Base-by-base conservation (phyloP, 2,888 invertebrate genomes). In the Stomorhina lunata region DNA sequence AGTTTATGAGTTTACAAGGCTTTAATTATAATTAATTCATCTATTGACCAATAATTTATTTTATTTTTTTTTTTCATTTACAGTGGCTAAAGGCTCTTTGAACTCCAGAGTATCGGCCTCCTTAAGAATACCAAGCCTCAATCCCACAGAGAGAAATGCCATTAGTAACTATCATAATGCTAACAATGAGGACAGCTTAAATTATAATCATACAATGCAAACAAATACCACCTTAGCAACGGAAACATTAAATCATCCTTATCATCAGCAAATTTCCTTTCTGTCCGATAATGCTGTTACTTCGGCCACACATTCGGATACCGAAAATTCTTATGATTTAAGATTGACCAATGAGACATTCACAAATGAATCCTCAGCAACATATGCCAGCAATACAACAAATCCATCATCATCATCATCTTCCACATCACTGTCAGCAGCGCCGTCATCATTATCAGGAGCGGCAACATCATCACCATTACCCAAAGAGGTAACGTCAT, bases 1-100 rank as follows among this genome's bases (percentile, higher is more conserved):
- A n/a, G 37, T 12, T 37, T 37, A 37, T n/a, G 9, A 17, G 4
- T 9, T 7, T 45, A 45, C 7, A 4, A 9, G 10, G 2, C 45
- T 29, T 6, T 22, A 59, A 59, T 5, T 27, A n/a, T n/a, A n/a
- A n/a, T n/a, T n/a, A n/a, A n/a, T n/a, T n/a, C n/a, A n/a, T n/a
- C n/a, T n/a, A n/a, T n/a, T n/a, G n/a, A n/a, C n/a, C n/a, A n/a
- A n/a, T n/a, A 20, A 7, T 40, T 22, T 17, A 7, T 20, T 61
- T 22, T 76, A 0, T 34, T 50, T 63, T 15, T 55, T 27, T 69
- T 55, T 71, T 20, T 17, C 22, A 17, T 34, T 87, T 86, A 15
- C 85, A 88, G 88, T 85, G 84, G 80, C 85, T 68, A 86, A 86
- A 57, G 84, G 87, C 76, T 85, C 87, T n/a, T 29, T 80, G 77